A percentile compares a stretch with the other conserved stretches of the same genome.
Conservation (phyloP, 1,140 invertebrate genomes). For the Aphaenogaster ashmeadi region DNA sequence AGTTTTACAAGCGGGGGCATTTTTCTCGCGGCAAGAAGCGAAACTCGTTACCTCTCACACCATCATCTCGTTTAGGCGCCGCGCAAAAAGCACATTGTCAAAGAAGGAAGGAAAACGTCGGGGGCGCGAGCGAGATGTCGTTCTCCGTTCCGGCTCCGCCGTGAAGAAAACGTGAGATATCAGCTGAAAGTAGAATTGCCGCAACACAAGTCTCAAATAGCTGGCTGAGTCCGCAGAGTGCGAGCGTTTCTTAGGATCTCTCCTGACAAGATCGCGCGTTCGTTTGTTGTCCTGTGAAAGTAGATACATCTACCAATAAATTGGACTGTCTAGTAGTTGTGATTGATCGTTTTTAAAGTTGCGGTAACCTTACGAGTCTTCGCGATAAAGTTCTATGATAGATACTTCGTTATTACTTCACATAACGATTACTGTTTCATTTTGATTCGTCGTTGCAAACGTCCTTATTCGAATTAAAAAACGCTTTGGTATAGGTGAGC, state of each 20-base stretch:
- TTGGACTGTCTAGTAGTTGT: slow-evolving; percentile 22
- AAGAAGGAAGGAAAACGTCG: slow-evolving; percentile 18
- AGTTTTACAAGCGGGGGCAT: slow-evolving; percentile 70
- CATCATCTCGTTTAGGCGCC: slow-evolving; percentile 61
- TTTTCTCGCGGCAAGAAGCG: slow-evolving; percentile 66
- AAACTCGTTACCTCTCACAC: slow-evolving; percentile 63
- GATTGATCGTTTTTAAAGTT: slow-evolving; percentile 16
- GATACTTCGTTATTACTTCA: slow-evolving; percentile 28
- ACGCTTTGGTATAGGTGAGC: slow-evolving; percentile 29
- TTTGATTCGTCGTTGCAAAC: background rate
- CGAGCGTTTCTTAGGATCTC: background rate
- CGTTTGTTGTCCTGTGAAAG: background rate
- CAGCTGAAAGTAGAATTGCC: slow-evolving; percentile 22
- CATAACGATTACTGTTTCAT: background rate
- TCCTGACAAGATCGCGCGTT: background rate
- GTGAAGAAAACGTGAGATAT: slow-evolving; percentile 51
- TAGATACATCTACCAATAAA: slow-evolving; percentile 11
- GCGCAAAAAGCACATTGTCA: slow-evolving; percentile 71
- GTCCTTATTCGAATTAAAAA: slow-evolving; percentile 28
- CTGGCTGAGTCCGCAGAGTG: background rate
- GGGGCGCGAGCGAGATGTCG: slow-evolving; percentile 1
- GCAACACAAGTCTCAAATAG: slow-evolving; percentile 10
- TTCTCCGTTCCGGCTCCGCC: background rate
- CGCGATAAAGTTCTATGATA: background rate
- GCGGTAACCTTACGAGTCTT: background rate